These are phyloP conservation scores for Theodoxus fluviatilis DNA, from an alignment of 2,888 invertebrate species.

Conservation along the genomic window DNA sequence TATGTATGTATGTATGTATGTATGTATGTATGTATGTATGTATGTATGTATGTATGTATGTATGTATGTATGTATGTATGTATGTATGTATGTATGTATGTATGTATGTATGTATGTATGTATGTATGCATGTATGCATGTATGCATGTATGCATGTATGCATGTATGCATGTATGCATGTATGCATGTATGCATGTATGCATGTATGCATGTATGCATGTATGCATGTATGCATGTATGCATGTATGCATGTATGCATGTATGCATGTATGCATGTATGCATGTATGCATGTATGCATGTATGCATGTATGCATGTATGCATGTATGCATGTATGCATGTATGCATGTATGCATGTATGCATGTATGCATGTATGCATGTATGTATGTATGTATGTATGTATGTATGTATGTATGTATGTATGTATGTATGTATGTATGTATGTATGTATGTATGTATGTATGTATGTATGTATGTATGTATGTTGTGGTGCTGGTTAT, in stretches of 20 bases:
- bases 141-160: slow-evolving; percentile 22
- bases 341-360: slow-evolving; percentile 24
- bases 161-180: slow-evolving; percentile 25
- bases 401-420: slow-evolving; percentile 23
- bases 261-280: slow-evolving; percentile 20
- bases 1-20: slow-evolving; percentile 24
- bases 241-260: slow-evolving; percentile 15
- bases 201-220: too few relatives aligned
- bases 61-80: too few relatives aligned
- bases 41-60: too few relatives aligned
- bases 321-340: slow-evolving; percentile 15
- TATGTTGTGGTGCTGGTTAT: slow-evolving; percentile 10
- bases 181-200: slow-evolving; percentile 15
- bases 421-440: slow-evolving; percentile 25
- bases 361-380: slow-evolving; percentile 25
- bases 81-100: too few relatives aligned
- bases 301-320: slow-evolving; percentile 26
- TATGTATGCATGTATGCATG: too few relatives aligned
- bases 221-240: slow-evolving; percentile 4
- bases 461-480: slow-evolving; percentile 20
- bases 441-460: slow-evolving; percentile 25
- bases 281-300: slow-evolving; percentile 28
- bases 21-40: slow-evolving; percentile 26
- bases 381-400: slow-evolving; percentile 28
- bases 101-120: too few relatives aligned